Percentiles rank a stretch among this genome's conserved stretches.
These are phyloP conservation scores for Fistularia tabacaria DNA, from an alignment of 2,797 vertebrate species.

Conservation along the genomic window DNA sequence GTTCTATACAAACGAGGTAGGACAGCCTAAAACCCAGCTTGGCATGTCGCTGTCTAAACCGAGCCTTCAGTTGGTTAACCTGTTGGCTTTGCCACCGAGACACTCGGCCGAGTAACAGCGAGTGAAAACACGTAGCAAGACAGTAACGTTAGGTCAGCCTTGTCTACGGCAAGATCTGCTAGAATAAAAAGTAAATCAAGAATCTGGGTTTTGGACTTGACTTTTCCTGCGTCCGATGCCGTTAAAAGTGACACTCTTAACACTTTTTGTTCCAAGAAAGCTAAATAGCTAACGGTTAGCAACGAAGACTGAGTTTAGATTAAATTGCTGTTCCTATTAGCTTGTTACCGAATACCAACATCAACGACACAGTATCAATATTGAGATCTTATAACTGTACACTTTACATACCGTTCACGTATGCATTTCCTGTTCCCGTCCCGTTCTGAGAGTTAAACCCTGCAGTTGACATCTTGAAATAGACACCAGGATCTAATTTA, in stretches of 20 bases:
- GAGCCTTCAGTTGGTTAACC: constrained; percentile 7
- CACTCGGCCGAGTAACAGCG: constrained; percentile 5
- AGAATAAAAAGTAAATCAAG: neutral
- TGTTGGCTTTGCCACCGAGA: constrained; percentile 28
- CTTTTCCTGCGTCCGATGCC: too few relatives aligned
- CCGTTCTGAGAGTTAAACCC: constrained; percentile 80
- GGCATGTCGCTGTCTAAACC: neutral
- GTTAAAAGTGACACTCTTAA: too few relatives aligned
- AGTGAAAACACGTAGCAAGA: neutral
- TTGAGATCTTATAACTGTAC: too few relatives aligned
- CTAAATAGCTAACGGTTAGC: constrained; percentile 36
- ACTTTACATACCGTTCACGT: constrained; percentile 82
- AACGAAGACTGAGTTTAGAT: constrained; percentile 5
- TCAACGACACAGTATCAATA: neutral
- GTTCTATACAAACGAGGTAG: neutral
- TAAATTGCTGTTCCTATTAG: constrained; percentile 18
- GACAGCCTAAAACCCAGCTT: neutral
- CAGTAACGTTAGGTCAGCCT: neutral
- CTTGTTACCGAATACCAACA: neutral
- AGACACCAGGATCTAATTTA: constrained; percentile 62
- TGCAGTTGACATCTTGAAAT: constrained; percentile 76
- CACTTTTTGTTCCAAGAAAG: constrained; percentile 13
- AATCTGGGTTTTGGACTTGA: too few relatives aligned
- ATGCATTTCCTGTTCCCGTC: constrained; percentile 73
- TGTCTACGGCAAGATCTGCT: too few relatives aligned